Evolutionary conservation across 2,888 invertebrate species (phyloP).

Genomic region (Drosophila planitibia): DNA sequence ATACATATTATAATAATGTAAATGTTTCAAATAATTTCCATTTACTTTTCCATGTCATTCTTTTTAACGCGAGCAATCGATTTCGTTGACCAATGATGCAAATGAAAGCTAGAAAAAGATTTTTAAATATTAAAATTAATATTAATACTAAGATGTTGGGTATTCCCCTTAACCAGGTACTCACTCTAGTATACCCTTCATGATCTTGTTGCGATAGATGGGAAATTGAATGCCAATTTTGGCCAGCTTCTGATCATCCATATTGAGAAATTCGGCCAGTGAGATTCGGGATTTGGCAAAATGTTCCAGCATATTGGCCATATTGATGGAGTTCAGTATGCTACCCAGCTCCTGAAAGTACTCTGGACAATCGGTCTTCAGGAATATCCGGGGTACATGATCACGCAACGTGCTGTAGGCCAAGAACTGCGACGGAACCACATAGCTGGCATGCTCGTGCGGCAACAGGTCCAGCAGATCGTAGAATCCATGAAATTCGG

Average conservation of each 20-base stretch:
- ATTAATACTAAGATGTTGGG: not conserved
- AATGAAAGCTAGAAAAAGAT: slow-evolving; percentile 77
- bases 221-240: slow-evolving; percentile 80
- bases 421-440: slow-evolving; percentile 80
- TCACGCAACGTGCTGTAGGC: slow-evolving; percentile 81
- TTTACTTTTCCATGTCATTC: slow-evolving; percentile 61
- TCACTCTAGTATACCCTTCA: slow-evolving; percentile 83
- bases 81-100: slow-evolving; percentile 83
- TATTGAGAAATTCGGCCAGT: slow-evolving; percentile 81
- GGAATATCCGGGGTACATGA: slow-evolving; percentile 83
- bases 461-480: slow-evolving; percentile 83
- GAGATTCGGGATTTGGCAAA: slow-evolving; percentile 80
- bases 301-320: slow-evolving; percentile 70
- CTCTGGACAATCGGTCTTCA: slow-evolving; percentile 83
- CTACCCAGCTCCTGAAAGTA: slow-evolving; percentile 84
- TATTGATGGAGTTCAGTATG: slow-evolving; percentile 76
- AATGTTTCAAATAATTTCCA: not conserved
- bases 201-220: slow-evolving; percentile 81
- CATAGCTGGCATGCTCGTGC: slow-evolving; percentile 57
- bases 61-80: slow-evolving; percentile 78
- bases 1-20: not conserved
- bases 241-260: slow-evolving; percentile 77
- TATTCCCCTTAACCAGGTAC: slow-evolving; percentile 30
- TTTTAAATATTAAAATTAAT: not conserved
- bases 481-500: slow-evolving; percentile 83